Percentiles rank a stretch among this genome's conserved stretches.
Conservation (phyloP, 2,113 vertebrate species). For the Spilogale gracilis region DNA sequence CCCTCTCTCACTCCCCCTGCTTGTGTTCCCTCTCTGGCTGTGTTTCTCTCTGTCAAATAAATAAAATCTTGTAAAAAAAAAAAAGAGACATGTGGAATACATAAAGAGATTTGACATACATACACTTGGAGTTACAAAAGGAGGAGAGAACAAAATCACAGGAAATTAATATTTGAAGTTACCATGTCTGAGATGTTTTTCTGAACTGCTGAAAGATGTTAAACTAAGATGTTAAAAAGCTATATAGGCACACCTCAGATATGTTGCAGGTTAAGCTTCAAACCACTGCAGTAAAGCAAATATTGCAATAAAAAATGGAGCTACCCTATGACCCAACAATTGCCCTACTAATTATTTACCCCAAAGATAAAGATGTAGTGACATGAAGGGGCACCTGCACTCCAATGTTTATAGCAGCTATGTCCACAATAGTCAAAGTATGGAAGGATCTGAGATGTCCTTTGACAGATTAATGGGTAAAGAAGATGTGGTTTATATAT, state of each 20-base stretch:
- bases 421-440: too few relatives aligned
- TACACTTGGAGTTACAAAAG: not conserved
- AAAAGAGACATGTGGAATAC: not conserved
- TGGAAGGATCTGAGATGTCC: too few relatives aligned
- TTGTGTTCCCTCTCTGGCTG: too few relatives aligned
- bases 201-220: not conserved
- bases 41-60: too few relatives aligned
- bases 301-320: not conserved
- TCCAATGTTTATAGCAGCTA: too few relatives aligned
- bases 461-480: too few relatives aligned
- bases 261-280: not conserved
- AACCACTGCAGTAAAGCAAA: not conserved
- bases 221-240: not conserved
- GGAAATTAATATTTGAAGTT: not conserved
- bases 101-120: not conserved
- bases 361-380: too few relatives aligned
- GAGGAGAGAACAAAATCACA: not conserved
- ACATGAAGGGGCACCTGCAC: too few relatives aligned
- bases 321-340: too few relatives aligned
- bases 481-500: too few relatives aligned
- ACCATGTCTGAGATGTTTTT: not conserved
- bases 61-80: not conserved
- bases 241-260: not conserved
- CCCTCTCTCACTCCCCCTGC: too few relatives aligned
- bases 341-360: too few relatives aligned